Base-by-base conservation (phyloP, 2,113 vertebrate species). In the Istiophorus platypterus region DNA sequence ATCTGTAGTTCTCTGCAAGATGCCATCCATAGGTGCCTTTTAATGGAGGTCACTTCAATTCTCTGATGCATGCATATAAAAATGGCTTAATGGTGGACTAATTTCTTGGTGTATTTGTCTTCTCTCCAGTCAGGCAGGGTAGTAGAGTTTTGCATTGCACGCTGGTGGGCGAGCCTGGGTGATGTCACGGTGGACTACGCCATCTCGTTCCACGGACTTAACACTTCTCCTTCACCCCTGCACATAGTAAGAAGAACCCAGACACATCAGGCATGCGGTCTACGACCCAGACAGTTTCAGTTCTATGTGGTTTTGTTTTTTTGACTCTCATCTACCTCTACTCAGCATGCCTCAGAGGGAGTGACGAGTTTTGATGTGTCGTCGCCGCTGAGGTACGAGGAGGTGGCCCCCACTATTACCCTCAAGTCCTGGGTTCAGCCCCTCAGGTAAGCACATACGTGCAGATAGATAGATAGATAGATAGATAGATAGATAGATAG, bases 341-440 rank as follows among this genome's bases (percentile, higher is more conserved):
- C 75, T 5, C 88, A 99, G 98, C 96, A 98, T 62, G 98, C 97
- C 47, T 97, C 98, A 39, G 98, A 99, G 92, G 98, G 98, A 73
- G 96, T 99, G 5, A 95, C 96, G 0, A 96, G 95, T 63, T 99
- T 99, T 82, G 97, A 99, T 79, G 97, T 99, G 67, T 94, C 93
- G 0, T 98, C 98, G 4, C 94, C 97, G 18, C 67, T 99, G 91
- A 95, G 96, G 67, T 99, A 99, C 0, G 98, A 99, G 94, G 98
- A 99, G 65, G 93, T 99, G 85, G 96, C 97, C 57, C 98, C 98
- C 0, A 95, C 94, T 57, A 96, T 99, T 87, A 99, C 96, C 71
- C 93, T 99, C 78, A 99, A 99, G 94, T 98, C 95, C 76, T 99
- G 98, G 98, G 96, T 99, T 81, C 98, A 99, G 89, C 98, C 98